phyloP scores from a whole-genome alignment of 1,140 invertebrate species.

The Drosophila insularis region DNA sequence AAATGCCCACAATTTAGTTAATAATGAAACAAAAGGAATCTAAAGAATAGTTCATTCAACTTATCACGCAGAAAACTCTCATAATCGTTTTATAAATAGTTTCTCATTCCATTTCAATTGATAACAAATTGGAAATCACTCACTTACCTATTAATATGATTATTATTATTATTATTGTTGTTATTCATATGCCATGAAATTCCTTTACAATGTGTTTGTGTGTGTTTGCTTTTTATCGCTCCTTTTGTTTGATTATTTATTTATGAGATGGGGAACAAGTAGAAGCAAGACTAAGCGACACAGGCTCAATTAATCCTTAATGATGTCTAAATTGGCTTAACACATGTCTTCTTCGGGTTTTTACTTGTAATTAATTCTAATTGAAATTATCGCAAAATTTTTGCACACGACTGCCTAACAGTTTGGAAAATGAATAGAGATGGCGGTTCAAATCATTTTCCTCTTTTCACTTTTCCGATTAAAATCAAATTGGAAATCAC shows the following conservation, averaged over 20 bases:
- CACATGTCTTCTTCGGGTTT: not conserved
- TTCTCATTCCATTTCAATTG: no score
- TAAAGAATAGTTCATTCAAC: no score
- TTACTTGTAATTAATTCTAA: conserved; percentile 47
- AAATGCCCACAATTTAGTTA: no score
- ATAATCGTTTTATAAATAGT: no score
- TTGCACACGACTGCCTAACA: conserved; percentile 24
- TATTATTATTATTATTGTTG: not conserved
- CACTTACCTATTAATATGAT: not conserved
- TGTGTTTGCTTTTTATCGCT: not conserved
- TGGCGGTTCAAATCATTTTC: not conserved
- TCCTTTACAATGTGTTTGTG: not conserved
- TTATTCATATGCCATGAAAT: not conserved
- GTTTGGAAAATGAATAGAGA: not conserved
- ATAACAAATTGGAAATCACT: no score
- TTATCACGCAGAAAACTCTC: no score
- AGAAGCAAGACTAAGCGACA: not conserved
- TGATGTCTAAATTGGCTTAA: conserved; percentile 30
- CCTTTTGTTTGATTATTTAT: not conserved
- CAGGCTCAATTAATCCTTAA: conserved; percentile 54
- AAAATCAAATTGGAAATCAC: not conserved
- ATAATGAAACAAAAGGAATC: no score
- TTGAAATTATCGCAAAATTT: conserved; percentile 47
- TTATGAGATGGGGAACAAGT: no score
- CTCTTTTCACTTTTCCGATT: not conserved